Percentiles rank a stretch among this genome's conserved stretches.
Evolutionary conservation across 1,140 invertebrate genomes (phyloP).

Genomic region (Drosophila gunungcola): DNA sequence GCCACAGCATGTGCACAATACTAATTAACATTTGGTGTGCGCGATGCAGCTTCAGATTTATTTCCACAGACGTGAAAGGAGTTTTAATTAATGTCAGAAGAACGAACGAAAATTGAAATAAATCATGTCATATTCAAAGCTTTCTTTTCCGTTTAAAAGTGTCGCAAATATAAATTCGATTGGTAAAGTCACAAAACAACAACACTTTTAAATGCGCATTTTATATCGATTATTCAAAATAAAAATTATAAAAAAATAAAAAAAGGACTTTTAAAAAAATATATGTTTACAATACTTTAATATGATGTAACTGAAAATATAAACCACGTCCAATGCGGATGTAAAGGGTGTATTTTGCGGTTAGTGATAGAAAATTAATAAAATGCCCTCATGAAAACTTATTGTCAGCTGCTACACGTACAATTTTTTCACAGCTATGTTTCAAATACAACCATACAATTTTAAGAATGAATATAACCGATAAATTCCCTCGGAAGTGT

Average conservation of each 20-base stretch:
- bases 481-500: not conserved
- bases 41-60: not conserved
- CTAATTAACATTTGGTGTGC: constrained; percentile 4
- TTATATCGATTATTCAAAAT: not conserved
- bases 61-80: not conserved
- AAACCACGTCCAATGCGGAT: not conserved
- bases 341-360: constrained; percentile 8
- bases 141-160: not conserved
- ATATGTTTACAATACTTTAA: not conserved
- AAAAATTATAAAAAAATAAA: not conserved
- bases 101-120: not conserved
- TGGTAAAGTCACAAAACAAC: not conserved
- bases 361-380: constrained; percentile 10
- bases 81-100: not conserved
- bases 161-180: not conserved
- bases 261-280: not conserved
- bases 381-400: not conserved
- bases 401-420: not conserved
- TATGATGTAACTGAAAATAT: not conserved
- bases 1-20: not conserved
- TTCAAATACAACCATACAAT: not conserved
- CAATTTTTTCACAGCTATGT: not conserved
- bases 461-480: constrained; percentile 6
- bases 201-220: not conserved
- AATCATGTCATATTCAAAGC: not conserved